Conservation (phyloP, 2,888 invertebrate genomes). For the Nomada ruficornis region DNA sequence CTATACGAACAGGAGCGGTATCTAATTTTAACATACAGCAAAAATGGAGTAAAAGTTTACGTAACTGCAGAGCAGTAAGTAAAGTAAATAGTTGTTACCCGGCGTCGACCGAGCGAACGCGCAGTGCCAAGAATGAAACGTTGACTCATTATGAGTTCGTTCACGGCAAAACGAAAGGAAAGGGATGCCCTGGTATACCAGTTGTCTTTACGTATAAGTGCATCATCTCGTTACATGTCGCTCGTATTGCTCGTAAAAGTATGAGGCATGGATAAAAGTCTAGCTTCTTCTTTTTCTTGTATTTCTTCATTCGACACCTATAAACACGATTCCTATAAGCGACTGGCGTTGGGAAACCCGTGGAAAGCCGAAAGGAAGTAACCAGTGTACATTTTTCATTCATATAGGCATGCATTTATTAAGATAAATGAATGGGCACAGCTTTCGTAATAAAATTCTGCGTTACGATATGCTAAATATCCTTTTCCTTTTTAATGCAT, state of each 20-base stretch:
- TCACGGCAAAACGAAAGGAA: constrained; percentile 37
- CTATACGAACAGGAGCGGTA: neutral
- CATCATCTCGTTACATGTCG: constrained; percentile 38
- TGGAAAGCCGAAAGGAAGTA: neutral
- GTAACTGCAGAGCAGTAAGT: constrained; percentile 6
- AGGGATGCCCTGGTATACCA: constrained; percentile 24
- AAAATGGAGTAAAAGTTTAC: constrained; percentile 5
- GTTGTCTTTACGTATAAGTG: constrained; percentile 22
- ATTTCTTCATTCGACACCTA: neutral
- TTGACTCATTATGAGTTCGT: constrained; percentile 37
- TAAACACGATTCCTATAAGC: neutral
- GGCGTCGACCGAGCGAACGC: constrained; percentile 6
- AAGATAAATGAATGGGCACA: neutral
- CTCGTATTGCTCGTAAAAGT: constrained; percentile 23
- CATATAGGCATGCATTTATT: neutral
- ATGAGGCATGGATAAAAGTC: constrained; percentile 6
- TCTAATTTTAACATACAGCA: neutral
- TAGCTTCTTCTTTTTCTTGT: neutral
- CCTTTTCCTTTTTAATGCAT: neutral
- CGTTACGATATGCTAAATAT: neutral
- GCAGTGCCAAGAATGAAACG: constrained; percentile 28
- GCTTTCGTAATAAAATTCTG: neutral
- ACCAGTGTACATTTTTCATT: neutral
- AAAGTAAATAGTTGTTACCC: constrained; percentile 18
- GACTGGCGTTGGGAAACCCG: neutral